These are phyloP conservation scores for Montifringilla adamsi DNA, from an alignment of 2,113 vertebrate species.

Conservation along the genomic window DNA sequence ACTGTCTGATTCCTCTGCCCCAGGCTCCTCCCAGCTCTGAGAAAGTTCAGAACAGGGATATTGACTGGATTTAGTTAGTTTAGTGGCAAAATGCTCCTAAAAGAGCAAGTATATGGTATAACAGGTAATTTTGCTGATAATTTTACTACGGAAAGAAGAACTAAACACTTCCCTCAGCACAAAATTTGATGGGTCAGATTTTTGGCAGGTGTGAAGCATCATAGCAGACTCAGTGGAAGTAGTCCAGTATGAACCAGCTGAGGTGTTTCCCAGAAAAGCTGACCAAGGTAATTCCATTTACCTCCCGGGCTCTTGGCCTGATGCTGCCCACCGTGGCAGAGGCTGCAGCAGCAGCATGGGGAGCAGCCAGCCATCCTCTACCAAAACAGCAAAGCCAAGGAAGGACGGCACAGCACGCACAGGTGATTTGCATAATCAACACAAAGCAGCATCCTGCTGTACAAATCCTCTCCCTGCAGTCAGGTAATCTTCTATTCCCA, in stretches of 20 bases:
- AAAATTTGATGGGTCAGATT: background rate
- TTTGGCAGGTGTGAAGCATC: background rate
- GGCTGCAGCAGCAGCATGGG: background rate
- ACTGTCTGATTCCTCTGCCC: background rate
- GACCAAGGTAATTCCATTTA: background rate
- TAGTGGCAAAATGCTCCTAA: background rate
- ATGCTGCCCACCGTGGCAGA: rapidly evolving
- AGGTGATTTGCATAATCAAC: background rate
- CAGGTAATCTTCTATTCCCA: background rate
- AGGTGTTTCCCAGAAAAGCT: background rate
- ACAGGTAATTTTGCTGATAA: background rate
- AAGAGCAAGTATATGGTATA: background rate
- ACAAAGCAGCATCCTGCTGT: background rate
- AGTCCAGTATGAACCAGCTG: background rate
- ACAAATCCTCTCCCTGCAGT: background rate
- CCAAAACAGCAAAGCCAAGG: background rate
- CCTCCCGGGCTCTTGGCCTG: background rate
- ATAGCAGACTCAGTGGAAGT: background rate
- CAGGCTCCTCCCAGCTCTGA: background rate
- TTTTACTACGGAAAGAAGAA: background rate
- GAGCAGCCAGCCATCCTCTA: background rate
- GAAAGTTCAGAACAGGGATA: background rate
- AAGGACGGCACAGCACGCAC: background rate
- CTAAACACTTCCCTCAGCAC: background rate
- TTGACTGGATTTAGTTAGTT: background rate